phyloP scores from a whole-genome alignment of 2,113 vertebrate species.

The Bujurquina vittata region DNA sequence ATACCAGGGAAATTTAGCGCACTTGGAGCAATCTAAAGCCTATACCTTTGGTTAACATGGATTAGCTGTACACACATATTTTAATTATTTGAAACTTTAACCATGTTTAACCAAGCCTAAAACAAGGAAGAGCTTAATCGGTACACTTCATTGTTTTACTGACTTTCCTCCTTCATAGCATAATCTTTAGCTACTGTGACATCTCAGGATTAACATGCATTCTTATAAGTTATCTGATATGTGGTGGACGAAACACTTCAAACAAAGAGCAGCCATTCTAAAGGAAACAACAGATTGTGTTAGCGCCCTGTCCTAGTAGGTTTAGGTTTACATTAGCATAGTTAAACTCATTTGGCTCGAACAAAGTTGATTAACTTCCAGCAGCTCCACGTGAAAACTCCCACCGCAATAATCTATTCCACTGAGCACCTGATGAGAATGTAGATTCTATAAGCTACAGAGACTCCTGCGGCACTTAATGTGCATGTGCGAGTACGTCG shows the following conservation, averaged over 20 bases:
- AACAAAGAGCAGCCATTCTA: neutral
- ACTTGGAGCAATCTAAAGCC: neutral
- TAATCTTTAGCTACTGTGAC: neutral
- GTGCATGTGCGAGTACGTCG: neutral
- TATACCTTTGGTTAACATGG: neutral
- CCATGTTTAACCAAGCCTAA: neutral
- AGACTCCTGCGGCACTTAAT: conserved; percentile 17
- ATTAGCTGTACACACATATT: too few relatives aligned
- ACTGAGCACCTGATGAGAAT: neutral
- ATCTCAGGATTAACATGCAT: neutral
- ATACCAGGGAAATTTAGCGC: too few relatives aligned
- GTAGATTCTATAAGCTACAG: conserved; percentile 39
- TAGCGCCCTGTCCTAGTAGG: neutral
- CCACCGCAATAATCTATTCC: conserved; percentile 5
- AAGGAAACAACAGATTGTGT: neutral
- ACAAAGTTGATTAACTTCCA: conserved; percentile 15
- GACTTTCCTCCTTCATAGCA: neutral
- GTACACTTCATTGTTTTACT: neutral
- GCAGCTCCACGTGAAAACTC: conserved; percentile 13
- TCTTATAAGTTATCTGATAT: neutral
- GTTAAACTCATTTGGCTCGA: neutral
- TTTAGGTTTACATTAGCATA: neutral
- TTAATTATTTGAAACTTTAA: neutral
- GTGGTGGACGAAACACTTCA: neutral
- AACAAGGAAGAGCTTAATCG: too few relatives aligned